Conservation (phyloP, 2,113 vertebrate genomes). For the Tricholaema leucomelas region DNA sequence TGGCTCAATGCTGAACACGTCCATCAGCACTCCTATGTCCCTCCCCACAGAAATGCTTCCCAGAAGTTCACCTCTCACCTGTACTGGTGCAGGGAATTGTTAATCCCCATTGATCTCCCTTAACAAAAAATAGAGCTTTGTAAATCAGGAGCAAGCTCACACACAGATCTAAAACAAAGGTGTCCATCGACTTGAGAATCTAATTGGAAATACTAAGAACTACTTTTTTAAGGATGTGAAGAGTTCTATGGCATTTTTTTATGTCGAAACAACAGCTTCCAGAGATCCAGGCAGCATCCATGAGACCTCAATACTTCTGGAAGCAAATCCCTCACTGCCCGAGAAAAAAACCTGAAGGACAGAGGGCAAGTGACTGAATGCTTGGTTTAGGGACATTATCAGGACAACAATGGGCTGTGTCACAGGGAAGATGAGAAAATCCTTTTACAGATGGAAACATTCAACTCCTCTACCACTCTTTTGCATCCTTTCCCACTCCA, state of each 20-base stretch:
- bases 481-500: not conserved
- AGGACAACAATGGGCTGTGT: not conserved
- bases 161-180: not conserved
- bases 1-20: too few species aligned
- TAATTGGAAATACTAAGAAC: not conserved
- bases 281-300: not conserved
- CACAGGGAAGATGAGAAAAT: not conserved
- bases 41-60: too few species aligned
- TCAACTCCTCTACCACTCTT: not conserved
- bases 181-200: not conserved
- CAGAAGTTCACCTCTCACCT: too few species aligned
- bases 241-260: not conserved
- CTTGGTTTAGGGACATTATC: not conserved
- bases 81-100: too few species aligned
- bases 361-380: not conserved
- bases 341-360: not conserved
- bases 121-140: not conserved
- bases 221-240: not conserved
- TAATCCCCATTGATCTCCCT: not conserved
- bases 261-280: not conserved
- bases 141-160: not conserved
- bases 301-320: not conserved
- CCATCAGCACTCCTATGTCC: too few species aligned
- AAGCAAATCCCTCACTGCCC: not conserved
- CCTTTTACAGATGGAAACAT: not conserved